A percentile compares a stretch with the other conserved stretches of the same genome.
These are phyloP conservation scores for Strix uralensis DNA, from an alignment of 2,113 vertebrate species.

Conservation along the genomic window DNA sequence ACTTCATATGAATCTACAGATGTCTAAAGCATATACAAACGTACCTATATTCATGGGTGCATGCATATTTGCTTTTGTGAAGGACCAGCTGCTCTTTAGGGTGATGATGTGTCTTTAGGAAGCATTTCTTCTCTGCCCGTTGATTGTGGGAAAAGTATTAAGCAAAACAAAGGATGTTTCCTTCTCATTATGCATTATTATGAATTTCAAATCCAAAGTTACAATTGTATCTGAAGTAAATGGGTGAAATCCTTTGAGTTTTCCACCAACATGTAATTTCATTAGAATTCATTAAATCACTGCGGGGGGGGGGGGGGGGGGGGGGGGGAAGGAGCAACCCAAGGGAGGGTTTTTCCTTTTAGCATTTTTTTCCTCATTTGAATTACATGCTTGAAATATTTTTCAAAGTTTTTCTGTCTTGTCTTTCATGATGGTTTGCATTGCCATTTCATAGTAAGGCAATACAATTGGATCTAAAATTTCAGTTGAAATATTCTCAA, in stretches of 20 bases:
- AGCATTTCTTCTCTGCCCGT: neutral
- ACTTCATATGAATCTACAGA: neutral
- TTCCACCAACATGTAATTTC: constrained; percentile 21
- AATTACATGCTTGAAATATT: neutral
- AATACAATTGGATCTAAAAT: neutral
- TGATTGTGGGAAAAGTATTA: neutral
- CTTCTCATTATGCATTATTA: neutral
- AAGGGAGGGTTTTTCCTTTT: neutral
- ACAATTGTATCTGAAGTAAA: constrained; percentile 22
- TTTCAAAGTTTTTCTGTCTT: neutral
- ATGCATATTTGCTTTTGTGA: neutral
- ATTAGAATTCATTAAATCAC: constrained; percentile 15
- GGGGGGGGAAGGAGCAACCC: neutral
- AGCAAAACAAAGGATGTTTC: neutral
- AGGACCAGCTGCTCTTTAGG: neutral
- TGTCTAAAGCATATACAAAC: neutral
- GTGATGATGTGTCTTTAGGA: neutral
- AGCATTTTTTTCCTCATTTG: neutral
- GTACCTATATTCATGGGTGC: neutral
- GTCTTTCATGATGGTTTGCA: neutral
- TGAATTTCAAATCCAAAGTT: constrained; percentile 1
- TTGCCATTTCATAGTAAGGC: neutral
- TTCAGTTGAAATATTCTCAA: neutral
- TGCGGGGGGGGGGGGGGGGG: neutral
- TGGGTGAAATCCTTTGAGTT: neutral